These are phyloP conservation scores for Poeciliopsis paucimaculata DNA, from an alignment of 2,797 vertebrate genomes.

Conservation along the genomic window DNA sequence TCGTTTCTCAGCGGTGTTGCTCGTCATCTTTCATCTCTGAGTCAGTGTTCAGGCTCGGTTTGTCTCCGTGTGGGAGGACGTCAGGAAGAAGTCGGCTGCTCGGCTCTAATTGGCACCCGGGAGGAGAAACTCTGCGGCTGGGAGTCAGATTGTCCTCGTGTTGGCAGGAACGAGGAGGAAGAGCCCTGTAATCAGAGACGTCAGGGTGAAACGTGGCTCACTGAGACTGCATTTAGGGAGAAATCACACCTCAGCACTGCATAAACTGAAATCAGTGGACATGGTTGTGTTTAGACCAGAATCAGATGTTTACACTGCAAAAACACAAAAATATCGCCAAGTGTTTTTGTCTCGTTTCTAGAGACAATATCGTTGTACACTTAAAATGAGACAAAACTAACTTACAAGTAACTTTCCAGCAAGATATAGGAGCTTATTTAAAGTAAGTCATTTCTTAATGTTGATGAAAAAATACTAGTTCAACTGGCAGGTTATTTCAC, in stretches of 20 bases:
- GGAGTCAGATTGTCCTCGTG: conserved; percentile 6
- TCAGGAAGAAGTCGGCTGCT: conserved; percentile 18
- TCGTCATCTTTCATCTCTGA: conserved; percentile 28
- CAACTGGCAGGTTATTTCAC: no score
- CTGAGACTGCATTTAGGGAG: conserved; percentile 6
- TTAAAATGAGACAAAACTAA: no score
- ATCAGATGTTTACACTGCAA: not conserved
- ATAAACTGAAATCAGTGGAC: not conserved
- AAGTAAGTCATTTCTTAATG: no score
- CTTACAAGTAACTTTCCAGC: no score
- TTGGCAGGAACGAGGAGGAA: not conserved
- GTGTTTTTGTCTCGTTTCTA: no score
- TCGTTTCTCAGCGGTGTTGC: conserved; percentile 2
- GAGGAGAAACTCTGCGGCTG: not conserved
- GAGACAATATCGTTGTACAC: no score
- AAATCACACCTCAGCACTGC: not conserved
- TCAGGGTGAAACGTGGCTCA: conserved; percentile 9
- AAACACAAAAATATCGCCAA: no score
- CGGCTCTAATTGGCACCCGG: conserved; percentile 41
- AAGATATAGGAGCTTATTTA: no score
- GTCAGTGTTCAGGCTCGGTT: conserved; percentile 20
- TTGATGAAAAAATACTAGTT: no score
- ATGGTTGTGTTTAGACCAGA: not conserved
- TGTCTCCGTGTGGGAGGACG: conserved; percentile 6
- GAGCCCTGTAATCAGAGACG: conserved; percentile 15